Percentiles rank a stretch among this genome's conserved stretches.
These are phyloP conservation scores for Molossus molossus DNA, from an alignment of 2,797 vertebrate species.

Conservation along the genomic window DNA sequence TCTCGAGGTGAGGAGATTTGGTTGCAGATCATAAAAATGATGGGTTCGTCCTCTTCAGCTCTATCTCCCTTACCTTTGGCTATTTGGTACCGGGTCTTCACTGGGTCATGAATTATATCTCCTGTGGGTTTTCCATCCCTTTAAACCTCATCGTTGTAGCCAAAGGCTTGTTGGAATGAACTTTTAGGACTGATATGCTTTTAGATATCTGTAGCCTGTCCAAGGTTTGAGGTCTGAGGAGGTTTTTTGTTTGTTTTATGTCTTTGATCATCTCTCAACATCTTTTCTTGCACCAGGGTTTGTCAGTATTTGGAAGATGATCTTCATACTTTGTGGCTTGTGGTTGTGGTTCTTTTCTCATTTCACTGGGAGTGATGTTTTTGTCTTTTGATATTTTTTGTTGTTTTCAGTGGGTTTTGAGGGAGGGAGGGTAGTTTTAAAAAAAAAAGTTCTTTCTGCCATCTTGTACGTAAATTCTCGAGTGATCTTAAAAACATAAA, in stretches of 20 bases:
- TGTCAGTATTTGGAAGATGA: constrained; percentile 43
- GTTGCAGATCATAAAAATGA: neutral
- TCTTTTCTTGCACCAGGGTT: constrained; percentile 13
- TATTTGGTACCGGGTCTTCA: constrained; percentile 19
- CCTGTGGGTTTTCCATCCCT: neutral
- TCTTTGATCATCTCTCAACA: constrained; percentile 35
- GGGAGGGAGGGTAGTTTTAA: neutral
- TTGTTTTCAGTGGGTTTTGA: constrained; percentile 45
- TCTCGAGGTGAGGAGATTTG: constrained; percentile 27
- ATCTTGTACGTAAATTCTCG: constrained; percentile 50
- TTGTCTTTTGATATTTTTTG: constrained; percentile 40
- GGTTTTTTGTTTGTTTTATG: neutral
- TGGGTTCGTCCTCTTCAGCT: neutral
- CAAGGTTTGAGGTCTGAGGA: constrained; percentile 11
- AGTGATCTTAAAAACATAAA: constrained; percentile 29
- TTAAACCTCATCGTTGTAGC: constrained; percentile 22
- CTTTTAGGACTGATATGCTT: neutral
- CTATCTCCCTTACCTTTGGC: neutral
- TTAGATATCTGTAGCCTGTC: neutral
- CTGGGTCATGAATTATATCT: neutral
- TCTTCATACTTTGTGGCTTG: constrained; percentile 60
- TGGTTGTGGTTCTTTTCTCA: constrained; percentile 44
- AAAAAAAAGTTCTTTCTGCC: constrained; percentile 49
- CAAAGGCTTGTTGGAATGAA: constrained; percentile 24
- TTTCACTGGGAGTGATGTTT: constrained; percentile 39